Evolutionary conservation across 2,888 invertebrate species (phyloP).

Genomic region (Callyntrura guangdongensis): DNA sequence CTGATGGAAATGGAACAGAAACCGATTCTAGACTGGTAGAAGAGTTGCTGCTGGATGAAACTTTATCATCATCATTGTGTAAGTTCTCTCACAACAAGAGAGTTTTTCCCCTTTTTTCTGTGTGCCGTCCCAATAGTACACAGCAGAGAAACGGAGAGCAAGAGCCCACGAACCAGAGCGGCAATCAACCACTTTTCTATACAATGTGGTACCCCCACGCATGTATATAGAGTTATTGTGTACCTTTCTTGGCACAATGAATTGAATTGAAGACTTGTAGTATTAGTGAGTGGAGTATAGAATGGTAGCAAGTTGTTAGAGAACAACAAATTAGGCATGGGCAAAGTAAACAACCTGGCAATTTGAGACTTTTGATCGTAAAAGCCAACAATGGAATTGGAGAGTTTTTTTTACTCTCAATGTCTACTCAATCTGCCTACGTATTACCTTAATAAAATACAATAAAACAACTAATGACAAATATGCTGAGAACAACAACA

Average conservation of each 20-base stretch:
- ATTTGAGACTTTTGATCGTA: slow-evolving; percentile 71
- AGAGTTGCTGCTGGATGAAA: neutral
- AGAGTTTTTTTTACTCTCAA: slow-evolving; percentile 50
- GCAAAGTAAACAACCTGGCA: slow-evolving; percentile 69
- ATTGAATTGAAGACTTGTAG: slow-evolving; percentile 14
- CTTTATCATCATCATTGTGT: neutral
- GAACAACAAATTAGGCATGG: slow-evolving; percentile 59
- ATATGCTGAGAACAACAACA: slow-evolving; percentile 14
- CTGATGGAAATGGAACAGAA: slow-evolving; percentile 46
- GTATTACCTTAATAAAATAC: slow-evolving; percentile 31
- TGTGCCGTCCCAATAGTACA: neutral
- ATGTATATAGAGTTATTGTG: neutral
- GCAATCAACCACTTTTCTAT: slow-evolving; percentile 28
- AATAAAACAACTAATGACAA: slow-evolving; percentile 6
- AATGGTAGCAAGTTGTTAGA: slow-evolving; percentile 33
- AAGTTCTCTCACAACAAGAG: neutral
- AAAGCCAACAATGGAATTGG: slow-evolving; percentile 59
- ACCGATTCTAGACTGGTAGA: slow-evolving; percentile 4
- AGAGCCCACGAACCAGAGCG: neutral
- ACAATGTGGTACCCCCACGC: neutral
- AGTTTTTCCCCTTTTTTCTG: neutral
- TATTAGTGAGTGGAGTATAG: neutral
- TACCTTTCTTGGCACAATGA: slow-evolving; percentile 11
- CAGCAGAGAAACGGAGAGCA: neutral
- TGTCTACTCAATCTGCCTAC: slow-evolving; percentile 49